Conservation (phyloP, 1,140 invertebrate species). For the Panulirus ornatus region DNA sequence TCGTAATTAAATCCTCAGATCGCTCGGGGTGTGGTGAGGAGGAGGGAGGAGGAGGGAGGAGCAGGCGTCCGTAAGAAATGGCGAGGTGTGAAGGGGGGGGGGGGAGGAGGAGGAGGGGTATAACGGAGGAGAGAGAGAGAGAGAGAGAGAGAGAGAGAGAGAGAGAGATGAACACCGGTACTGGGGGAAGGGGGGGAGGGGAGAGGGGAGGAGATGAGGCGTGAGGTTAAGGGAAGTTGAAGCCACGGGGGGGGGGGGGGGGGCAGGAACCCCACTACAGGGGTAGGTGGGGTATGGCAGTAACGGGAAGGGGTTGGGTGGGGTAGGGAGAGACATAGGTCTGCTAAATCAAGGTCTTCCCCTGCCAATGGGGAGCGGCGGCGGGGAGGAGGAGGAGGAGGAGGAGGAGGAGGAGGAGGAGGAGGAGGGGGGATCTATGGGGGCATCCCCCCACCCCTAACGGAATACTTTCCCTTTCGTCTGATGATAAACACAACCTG, state of each 20-base stretch:
- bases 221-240: not conserved
- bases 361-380: too few relatives aligned
- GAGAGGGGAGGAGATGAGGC: not conserved
- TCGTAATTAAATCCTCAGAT: too few relatives aligned
- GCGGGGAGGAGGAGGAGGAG: constrained; percentile 8
- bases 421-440: not conserved
- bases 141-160: not conserved
- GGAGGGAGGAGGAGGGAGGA: not conserved
- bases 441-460: not conserved
- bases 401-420: not conserved
- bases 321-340: not conserved
- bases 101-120: not conserved
- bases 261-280: not conserved
- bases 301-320: not conserved
- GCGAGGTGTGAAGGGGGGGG: not conserved
- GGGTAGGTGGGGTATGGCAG: too few relatives aligned
- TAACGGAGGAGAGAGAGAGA: not conserved
- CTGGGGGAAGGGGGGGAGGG: not conserved
- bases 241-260: not conserved
- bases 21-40: too few relatives aligned
- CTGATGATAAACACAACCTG: too few relatives aligned
- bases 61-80: not conserved
- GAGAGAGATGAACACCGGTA: not conserved
- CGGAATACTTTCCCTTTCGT: too few relatives aligned
- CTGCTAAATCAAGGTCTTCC: too few relatives aligned